Percentiles rank a stretch among this genome's conserved stretches.
Evolutionary conservation across 1,140 invertebrate species (phyloP).

Genomic region (Polypedilum vanderplanki): DNA sequence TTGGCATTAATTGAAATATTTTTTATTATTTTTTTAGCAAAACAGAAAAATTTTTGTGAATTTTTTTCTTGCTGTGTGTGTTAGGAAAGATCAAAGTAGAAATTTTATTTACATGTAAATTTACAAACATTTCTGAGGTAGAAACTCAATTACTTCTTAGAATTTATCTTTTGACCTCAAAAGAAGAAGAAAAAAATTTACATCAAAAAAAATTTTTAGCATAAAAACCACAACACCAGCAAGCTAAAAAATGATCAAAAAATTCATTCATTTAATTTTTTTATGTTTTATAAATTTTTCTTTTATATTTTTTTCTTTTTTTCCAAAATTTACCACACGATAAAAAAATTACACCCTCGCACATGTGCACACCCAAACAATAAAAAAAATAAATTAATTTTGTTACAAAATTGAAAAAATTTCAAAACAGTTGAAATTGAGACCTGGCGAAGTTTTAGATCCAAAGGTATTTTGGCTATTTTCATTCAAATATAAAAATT

Average conservation of each 20-base stretch:
- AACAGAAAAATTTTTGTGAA: too few relatives aligned
- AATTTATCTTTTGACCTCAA: too few relatives aligned
- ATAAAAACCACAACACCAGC: neutral
- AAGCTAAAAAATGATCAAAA: neutral
- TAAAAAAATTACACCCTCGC: neutral
- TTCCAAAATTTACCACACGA: neutral
- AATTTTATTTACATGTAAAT: too few relatives aligned
- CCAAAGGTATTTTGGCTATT: constrained; percentile 51
- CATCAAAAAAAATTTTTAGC: too few relatives aligned
- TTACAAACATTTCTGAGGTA: too few relatives aligned
- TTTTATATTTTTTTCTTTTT: neutral
- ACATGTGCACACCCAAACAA: neutral
- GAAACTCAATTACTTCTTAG: too few relatives aligned
- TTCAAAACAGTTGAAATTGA: constrained; percentile 55
- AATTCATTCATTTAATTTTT: neutral
- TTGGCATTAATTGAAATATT: too few relatives aligned
- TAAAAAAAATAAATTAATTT: neutral
- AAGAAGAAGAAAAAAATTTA: too few relatives aligned
- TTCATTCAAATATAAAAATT: constrained; percentile 35
- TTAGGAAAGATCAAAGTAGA: too few relatives aligned
- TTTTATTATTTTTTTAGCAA: too few relatives aligned
- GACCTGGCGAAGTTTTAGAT: constrained; percentile 70
- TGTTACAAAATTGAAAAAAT: neutral
- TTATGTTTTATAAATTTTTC: constrained; percentile 12
- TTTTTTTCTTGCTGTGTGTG: too few relatives aligned